A percentile compares a stretch with the other conserved stretches of the same genome.
Conservation (phyloP, 2,797 vertebrate species). For the Myripristis murdjan region DNA sequence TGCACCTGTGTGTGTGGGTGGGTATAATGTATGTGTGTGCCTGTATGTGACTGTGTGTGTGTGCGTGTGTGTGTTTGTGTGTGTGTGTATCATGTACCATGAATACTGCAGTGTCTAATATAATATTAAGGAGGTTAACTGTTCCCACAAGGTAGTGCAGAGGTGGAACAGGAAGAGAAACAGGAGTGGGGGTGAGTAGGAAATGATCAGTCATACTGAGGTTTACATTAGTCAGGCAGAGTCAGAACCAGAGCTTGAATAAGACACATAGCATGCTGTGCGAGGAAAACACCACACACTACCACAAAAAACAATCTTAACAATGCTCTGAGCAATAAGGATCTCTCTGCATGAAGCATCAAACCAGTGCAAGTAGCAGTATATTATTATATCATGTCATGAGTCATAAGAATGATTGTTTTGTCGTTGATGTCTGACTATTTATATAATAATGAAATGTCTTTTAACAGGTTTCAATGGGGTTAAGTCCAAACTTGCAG, state of each 20-base stretch:
- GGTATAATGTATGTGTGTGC: slow-evolving; percentile 9
- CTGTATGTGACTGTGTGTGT: slow-evolving; percentile 4
- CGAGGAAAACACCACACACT: slow-evolving; percentile 33
- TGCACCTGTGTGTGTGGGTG: slow-evolving; percentile 15
- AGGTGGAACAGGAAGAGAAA: slow-evolving; percentile 35
- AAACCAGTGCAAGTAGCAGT: slow-evolving; percentile 13
- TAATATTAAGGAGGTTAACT: slow-evolving; percentile 27
- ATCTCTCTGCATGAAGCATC: slow-evolving; percentile 17
- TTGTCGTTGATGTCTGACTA: too few species aligned
- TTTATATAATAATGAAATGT: too few species aligned
- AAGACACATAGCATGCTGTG: slow-evolving; percentile 31
- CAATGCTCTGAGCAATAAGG: slow-evolving; percentile 42
- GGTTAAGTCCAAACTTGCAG: too few species aligned
- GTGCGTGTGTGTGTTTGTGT: slow-evolving; percentile 2
- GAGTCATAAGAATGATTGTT: too few species aligned
- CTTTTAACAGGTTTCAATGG: too few species aligned
- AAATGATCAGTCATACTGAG: slow-evolving; percentile 37
- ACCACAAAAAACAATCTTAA: slow-evolving; percentile 24
- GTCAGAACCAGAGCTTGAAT: slow-evolving; percentile 26
- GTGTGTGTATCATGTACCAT: slow-evolving; percentile 12
- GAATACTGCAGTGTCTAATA: slow-evolving; percentile 15
- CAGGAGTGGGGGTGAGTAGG: slow-evolving; percentile 1
- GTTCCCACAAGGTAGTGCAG: slow-evolving; percentile 21
- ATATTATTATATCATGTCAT: too few species aligned
- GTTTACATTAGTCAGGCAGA: slow-evolving; percentile 42